Conservation (phyloP, 2,888 invertebrate species). For the Epinotia bilunana region DNA sequence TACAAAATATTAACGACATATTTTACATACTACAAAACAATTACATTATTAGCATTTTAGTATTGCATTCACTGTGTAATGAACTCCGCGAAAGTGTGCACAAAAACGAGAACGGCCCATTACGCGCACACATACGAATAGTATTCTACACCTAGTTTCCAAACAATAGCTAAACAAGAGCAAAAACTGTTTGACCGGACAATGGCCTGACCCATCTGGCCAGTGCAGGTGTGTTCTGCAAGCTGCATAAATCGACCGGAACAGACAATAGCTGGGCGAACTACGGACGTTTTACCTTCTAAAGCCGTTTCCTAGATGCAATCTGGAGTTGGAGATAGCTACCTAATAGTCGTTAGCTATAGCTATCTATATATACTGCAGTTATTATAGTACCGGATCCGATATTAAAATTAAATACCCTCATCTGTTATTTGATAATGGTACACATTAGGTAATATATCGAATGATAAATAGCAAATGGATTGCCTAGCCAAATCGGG, state of each 20-base stretch:
- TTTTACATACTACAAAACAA: too few species aligned
- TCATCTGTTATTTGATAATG: too few species aligned
- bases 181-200: constrained; percentile 11
- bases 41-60: too few species aligned
- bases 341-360: background rate
- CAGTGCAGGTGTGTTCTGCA: constrained; percentile 27
- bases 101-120: too few species aligned
- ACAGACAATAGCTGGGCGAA: constrained; percentile 19
- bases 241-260: constrained; percentile 17
- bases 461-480: too few species aligned
- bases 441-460: too few species aligned
- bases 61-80: too few species aligned
- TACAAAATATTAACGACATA: too few species aligned
- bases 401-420: too few species aligned
- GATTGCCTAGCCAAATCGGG: too few species aligned
- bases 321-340: background rate
- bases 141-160: background rate
- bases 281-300: constrained; percentile 3
- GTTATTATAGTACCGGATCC: too few species aligned
- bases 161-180: constrained; percentile 10
- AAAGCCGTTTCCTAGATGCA: background rate
- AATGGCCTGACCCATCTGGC: constrained; percentile 28
- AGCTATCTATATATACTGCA: background rate
- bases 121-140: background rate
- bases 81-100: too few species aligned